These are phyloP conservation scores for Pachyrhynchus sulphureomaculatus DNA, from an alignment of 1,140 invertebrate genomes.

Conservation along the genomic window DNA sequence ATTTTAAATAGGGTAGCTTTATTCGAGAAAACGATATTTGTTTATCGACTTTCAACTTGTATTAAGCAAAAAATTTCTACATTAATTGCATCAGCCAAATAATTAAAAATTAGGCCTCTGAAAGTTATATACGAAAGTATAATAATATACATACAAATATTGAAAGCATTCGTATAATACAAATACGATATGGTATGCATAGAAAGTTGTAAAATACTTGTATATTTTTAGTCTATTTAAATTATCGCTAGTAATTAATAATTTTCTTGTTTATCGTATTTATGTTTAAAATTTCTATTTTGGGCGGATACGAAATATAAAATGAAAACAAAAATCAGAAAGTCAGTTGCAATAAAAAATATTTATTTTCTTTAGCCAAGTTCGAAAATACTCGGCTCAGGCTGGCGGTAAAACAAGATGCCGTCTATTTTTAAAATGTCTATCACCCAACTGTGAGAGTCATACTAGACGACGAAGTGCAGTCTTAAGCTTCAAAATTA, in stretches of 20 bases:
- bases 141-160: too few relatives aligned
- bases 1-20: not conserved
- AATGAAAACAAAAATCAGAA: conserved; percentile 22
- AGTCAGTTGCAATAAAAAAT: conserved; percentile 27
- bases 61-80: too few relatives aligned
- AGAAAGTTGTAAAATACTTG: conserved; percentile 10
- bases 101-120: too few relatives aligned
- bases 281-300: conserved; percentile 20
- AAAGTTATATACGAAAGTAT: too few relatives aligned
- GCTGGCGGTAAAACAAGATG: conserved; percentile 10
- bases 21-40: too few relatives aligned
- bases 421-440: conserved; percentile 28
- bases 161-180: too few relatives aligned
- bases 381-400: conserved; percentile 24
- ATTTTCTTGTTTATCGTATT: not conserved
- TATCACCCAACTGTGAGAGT: conserved; percentile 26
- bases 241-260: not conserved
- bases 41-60: too few relatives aligned
- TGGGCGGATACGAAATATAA: conserved; percentile 12
- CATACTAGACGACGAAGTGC: not conserved
- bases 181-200: too few relatives aligned
- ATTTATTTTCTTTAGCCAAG: conserved; percentile 29
- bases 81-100: too few relatives aligned
- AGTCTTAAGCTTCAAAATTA: too few relatives aligned
- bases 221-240: too few relatives aligned